Percentiles rank a stretch among this genome's conserved stretches.
Conservation (phyloP, 1,140 invertebrate species). For the Diuraphis noxia region DNA sequence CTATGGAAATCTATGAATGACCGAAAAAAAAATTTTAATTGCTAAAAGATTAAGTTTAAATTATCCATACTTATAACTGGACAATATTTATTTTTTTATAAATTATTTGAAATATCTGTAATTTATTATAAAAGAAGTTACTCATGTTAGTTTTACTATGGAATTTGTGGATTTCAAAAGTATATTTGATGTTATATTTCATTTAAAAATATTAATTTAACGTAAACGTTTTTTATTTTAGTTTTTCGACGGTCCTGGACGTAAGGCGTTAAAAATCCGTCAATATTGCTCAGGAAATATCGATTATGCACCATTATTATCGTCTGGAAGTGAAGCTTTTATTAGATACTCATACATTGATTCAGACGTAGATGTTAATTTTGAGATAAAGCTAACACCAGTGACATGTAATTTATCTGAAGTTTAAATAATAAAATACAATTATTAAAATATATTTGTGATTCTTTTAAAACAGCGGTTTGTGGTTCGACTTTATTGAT, state of each 20-base stretch:
- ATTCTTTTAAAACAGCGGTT: background rate
- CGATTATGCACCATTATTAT: background rate
- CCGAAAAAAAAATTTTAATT: background rate
- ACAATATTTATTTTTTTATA: background rate
- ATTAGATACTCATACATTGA: background rate
- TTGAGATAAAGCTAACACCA: conserved; percentile 21
- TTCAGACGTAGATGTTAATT: background rate
- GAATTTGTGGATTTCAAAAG: no score
- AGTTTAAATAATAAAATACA: background rate
- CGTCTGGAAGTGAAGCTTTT: conserved; percentile 31
- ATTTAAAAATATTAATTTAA: background rate
- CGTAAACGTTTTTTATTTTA: background rate
- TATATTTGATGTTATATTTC: background rate
- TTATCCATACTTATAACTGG: background rate
- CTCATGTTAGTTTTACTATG: background rate
- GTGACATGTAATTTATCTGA: background rate
- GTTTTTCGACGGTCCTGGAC: conserved; percentile 27
- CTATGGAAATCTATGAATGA: background rate
- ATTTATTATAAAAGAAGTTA: background rate
- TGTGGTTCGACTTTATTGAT: background rate
- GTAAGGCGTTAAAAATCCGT: background rate
- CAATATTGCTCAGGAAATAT: background rate
- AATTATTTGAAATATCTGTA: background rate
- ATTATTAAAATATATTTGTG: background rate
- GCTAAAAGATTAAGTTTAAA: background rate